A percentile compares a stretch with the other conserved stretches of the same genome.
Evolutionary conservation across 2,797 vertebrate species (phyloP).

Genomic region (Myotis pilosus): DNA sequence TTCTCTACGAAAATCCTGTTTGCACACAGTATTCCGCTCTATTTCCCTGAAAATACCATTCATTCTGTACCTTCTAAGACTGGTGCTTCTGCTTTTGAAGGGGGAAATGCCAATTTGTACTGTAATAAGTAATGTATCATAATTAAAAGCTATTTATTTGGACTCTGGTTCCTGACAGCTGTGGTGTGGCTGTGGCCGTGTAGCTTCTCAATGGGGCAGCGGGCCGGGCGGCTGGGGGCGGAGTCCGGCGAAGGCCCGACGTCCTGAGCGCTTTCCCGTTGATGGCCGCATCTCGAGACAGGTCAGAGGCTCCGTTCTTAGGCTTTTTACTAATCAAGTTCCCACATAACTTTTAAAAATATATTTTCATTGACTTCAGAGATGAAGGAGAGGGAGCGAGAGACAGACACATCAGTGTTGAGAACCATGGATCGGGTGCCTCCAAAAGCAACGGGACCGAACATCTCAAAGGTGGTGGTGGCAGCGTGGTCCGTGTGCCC

Average conservation of each 20-base stretch:
- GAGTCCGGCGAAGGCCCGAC: conserved; percentile 47
- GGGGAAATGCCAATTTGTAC: conserved; percentile 88
- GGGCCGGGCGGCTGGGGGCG: conserved; percentile 75
- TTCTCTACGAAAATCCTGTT: conserved; percentile 85
- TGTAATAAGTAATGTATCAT: conserved; percentile 90
- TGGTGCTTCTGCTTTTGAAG: conserved; percentile 90
- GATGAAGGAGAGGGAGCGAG: no score
- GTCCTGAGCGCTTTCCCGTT: conserved; percentile 66
- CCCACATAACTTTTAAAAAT: background rate
- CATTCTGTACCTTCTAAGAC: conserved; percentile 85
- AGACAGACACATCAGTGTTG: no score
- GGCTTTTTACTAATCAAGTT: conserved; percentile 6
- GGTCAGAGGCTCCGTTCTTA: conserved; percentile 71
- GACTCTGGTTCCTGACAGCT: conserved; percentile 82
- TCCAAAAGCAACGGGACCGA: conserved; percentile 56
- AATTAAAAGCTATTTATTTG: conserved; percentile 89
- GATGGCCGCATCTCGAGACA: conserved; percentile 54
- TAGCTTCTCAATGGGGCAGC: conserved; percentile 77
- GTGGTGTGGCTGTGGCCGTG: conserved; percentile 82
- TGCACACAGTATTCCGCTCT: conserved; percentile 85
- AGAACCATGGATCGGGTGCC: no score
- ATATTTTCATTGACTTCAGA: no score
- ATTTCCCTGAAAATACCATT: conserved; percentile 84
- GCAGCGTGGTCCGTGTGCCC: background rate
- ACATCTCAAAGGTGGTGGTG: conserved; percentile 26